Conservation (phyloP, 2,797 vertebrate genomes). For the Anomalospiza imberbis region DNA sequence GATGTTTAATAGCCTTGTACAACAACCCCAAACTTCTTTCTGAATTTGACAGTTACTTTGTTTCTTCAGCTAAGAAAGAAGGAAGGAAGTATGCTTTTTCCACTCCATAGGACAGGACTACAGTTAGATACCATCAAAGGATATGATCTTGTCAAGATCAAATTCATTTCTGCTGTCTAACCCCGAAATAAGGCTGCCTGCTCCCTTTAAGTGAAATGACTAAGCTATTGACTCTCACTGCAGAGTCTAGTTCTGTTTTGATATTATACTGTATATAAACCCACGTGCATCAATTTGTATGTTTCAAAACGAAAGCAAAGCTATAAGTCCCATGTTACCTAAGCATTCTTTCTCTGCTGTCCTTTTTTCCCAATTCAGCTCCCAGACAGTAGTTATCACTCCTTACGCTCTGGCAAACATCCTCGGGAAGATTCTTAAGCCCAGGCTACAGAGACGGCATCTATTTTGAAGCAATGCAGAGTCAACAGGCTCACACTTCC, state of each 20-base stretch:
- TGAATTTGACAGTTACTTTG: slow-evolving; percentile 38
- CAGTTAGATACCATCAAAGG: slow-evolving; percentile 40
- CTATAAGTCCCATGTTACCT: slow-evolving; percentile 67
- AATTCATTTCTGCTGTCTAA: slow-evolving; percentile 60
- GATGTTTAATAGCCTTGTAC: slow-evolving; percentile 42
- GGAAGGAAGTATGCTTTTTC: slow-evolving; percentile 54
- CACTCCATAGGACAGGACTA: slow-evolving; percentile 54
- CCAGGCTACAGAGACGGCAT: slow-evolving; percentile 47
- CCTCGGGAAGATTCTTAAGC: slow-evolving; percentile 60
- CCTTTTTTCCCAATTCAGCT: slow-evolving; percentile 40
- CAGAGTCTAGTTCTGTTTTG: slow-evolving; percentile 65
- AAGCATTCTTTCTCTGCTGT: slow-evolving; percentile 68
- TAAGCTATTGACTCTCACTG: slow-evolving; percentile 72
- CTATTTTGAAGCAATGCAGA: slow-evolving; percentile 58
- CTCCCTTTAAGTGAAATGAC: slow-evolving; percentile 73
- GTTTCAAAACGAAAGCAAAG: slow-evolving; percentile 60
- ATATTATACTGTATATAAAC: slow-evolving; percentile 29
- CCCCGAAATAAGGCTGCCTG: slow-evolving; percentile 60
- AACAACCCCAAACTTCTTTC: slow-evolving; percentile 64
- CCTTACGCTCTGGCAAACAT: slow-evolving; percentile 55
- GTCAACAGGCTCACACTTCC: slow-evolving; percentile 60
- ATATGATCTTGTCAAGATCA: slow-evolving; percentile 40
- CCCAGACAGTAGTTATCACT: slow-evolving; percentile 65
- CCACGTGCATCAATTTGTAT: slow-evolving; percentile 56
- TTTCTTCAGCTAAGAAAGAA: slow-evolving; percentile 58